These are phyloP conservation scores for Microplitis manilae DNA, from an alignment of 2,888 invertebrate genomes.

Conservation along the genomic window DNA sequence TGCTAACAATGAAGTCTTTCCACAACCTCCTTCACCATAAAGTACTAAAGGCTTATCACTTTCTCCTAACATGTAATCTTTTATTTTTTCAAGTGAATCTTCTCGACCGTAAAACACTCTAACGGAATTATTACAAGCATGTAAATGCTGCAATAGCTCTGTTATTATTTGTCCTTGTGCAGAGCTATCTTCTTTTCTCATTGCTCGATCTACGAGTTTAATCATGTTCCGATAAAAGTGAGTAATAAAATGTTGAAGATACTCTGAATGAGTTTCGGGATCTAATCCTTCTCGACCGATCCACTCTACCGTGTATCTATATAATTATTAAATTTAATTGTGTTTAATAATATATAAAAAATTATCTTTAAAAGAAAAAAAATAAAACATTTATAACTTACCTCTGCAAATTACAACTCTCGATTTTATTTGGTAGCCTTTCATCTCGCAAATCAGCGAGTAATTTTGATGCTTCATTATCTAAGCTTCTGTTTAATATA, in stretches of 20 bases:
- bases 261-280: conserved; percentile 92
- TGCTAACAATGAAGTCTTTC: conserved; percentile 95
- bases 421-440: conserved; percentile 89
- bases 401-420: conserved; percentile 91
- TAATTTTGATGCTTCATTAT: conserved; percentile 92
- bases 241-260: conserved; percentile 92
- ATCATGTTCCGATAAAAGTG: conserved; percentile 95
- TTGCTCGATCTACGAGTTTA: conserved; percentile 93
- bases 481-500: conserved; percentile 91
- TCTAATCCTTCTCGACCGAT: conserved; percentile 95
- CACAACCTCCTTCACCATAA: conserved; percentile 97
- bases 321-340: conserved; percentile 39
- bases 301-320: conserved; percentile 96
- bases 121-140: conserved; percentile 95
- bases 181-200: conserved; percentile 95
- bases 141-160: conserved; percentile 94
- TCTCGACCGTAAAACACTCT: conserved; percentile 95
- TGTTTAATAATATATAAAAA: conserved; percentile 1
- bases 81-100: conserved; percentile 85
- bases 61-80: conserved; percentile 86
- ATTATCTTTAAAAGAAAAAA: not conserved
- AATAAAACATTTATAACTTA: conserved; percentile 65
- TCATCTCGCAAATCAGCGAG: conserved; percentile 92
- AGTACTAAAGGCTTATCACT: conserved; percentile 92
- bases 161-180: conserved; percentile 95